phyloP scores from a whole-genome alignment of 1,140 invertebrate species.

The Ganaspis sp. region DNA sequence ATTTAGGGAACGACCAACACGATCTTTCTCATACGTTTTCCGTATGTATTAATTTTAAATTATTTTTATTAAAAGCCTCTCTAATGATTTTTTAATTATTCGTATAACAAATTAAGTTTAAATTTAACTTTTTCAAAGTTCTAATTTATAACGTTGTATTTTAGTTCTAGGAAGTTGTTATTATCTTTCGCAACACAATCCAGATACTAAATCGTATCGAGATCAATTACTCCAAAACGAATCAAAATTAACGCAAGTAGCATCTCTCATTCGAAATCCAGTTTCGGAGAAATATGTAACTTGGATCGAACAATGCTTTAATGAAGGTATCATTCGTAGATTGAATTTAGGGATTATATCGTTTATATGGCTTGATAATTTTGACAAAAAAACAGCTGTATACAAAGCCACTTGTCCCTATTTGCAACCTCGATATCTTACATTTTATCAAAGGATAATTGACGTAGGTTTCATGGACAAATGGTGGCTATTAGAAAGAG shows the following conservation, averaged over 20 bases:
- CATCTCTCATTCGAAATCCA: slow-evolving; percentile 81
- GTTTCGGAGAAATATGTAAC: slow-evolving; percentile 81
- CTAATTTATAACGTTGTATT: not conserved
- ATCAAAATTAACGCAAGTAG: slow-evolving; percentile 82
- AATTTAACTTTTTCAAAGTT: too few relatives aligned
- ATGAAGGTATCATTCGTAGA: slow-evolving; percentile 81
- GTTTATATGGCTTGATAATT: slow-evolving; percentile 85
- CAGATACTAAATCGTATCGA: slow-evolving; percentile 80
- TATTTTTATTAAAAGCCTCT: not conserved
- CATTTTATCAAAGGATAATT: slow-evolving; percentile 81
- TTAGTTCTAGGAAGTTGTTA: slow-evolving; percentile 68
- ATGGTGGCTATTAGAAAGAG: slow-evolving; percentile 84
- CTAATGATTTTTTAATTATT: too few relatives aligned
- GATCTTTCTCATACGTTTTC: slow-evolving; percentile 51
- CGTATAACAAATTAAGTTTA: too few relatives aligned
- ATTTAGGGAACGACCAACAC: slow-evolving; percentile 63
- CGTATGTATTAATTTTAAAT: slow-evolving; percentile 41
- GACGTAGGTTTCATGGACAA: slow-evolving; percentile 87
- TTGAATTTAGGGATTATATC: slow-evolving; percentile 84
- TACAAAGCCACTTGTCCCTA: slow-evolving; percentile 86
- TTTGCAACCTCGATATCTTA: slow-evolving; percentile 79
- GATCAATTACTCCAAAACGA: slow-evolving; percentile 78
- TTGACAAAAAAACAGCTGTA: slow-evolving; percentile 80
- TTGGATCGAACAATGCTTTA: slow-evolving; percentile 80
- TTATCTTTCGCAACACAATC: slow-evolving; percentile 79